Base-by-base conservation (phyloP, 2,797 vertebrate species). In the Babyrousa celebensis region DNA sequence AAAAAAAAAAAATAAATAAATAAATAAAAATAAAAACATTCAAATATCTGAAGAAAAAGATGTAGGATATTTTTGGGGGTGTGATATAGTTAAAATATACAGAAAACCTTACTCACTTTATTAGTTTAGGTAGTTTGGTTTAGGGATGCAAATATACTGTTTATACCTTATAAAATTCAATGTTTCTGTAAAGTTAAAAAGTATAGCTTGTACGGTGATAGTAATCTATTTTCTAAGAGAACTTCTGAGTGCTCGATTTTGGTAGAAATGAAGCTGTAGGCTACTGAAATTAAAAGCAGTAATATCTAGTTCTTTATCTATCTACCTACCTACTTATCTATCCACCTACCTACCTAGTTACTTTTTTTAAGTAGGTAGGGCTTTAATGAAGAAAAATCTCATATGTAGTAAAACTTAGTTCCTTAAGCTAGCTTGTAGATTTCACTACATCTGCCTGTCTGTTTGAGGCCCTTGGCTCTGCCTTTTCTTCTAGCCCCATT, bases 11-110 rank as follows among this genome's bases (percentile, higher is more conserved):
- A n/a, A n/a, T n/a, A n/a, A n/a, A n/a, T n/a, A n/a, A n/a, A n/a
- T n/a, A n/a, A n/a, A n/a, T n/a, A 82, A 94, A 95, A 58, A 2
- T 65, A 83, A 82, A 94, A 95, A 58, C 56, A 85, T 52, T 12
- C 11, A 92, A 36, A 89, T 62, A 56, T 63, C 11, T 82, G 72
- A 63, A 40, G 40, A 72, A 56, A 36, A 58, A 65, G 14, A 40
- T 10, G 11, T 54, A 43, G 58, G 77, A 72, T 62, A 54, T 60
- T 89, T 63, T 32, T 78, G 23, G 9, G 16, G 7, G 9, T 32
- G 23, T 87, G 65, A 21, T 21, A 56, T n/a, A 27, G 36, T 75
- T 88, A 77, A 93, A 56, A 85, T 91, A 71, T 43, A 56, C 52
- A 48, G 3, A 82, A 93, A 82, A 29, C 25, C 2, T 58, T 65